A percentile compares a stretch with the other conserved stretches of the same genome.
phyloP scores from a whole-genome alignment of 2,113 vertebrate species.

The Prunella himalayana region DNA sequence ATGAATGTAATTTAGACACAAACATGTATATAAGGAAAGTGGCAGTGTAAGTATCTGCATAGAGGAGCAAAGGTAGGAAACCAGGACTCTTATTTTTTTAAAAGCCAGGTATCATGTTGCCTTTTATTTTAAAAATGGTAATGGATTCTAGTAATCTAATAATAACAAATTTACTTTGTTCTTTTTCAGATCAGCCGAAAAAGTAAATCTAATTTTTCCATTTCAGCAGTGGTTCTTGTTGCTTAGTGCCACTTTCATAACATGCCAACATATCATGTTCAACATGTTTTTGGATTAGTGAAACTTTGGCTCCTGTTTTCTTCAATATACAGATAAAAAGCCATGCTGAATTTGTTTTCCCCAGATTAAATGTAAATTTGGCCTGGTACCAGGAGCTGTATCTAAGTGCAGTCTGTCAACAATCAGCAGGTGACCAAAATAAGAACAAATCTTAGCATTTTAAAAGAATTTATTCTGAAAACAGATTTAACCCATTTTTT shows the following conservation, averaged over 20 bases:
- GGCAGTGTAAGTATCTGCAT: background rate
- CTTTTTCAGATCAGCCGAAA: background rate
- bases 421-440: background rate
- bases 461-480: background rate
- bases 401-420: background rate
- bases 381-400: background rate
- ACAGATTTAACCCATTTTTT: background rate
- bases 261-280: accelerated
- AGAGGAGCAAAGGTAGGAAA: background rate
- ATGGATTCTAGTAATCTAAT: background rate
- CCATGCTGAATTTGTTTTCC: background rate
- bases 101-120: background rate
- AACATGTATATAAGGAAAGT: background rate
- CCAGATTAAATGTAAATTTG: background rate
- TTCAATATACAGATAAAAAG: background rate
- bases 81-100: background rate
- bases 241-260: background rate
- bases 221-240: background rate
- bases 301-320: background rate
- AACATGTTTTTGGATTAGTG: background rate
- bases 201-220: background rate
- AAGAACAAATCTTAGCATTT: background rate
- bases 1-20: background rate
- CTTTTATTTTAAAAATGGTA: background rate
- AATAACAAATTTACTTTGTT: background rate